Percentiles rank a stretch among this genome's conserved stretches.
Conservation (phyloP, 2,113 vertebrate genomes). For the cattle (Bos taurus) region DNA sequence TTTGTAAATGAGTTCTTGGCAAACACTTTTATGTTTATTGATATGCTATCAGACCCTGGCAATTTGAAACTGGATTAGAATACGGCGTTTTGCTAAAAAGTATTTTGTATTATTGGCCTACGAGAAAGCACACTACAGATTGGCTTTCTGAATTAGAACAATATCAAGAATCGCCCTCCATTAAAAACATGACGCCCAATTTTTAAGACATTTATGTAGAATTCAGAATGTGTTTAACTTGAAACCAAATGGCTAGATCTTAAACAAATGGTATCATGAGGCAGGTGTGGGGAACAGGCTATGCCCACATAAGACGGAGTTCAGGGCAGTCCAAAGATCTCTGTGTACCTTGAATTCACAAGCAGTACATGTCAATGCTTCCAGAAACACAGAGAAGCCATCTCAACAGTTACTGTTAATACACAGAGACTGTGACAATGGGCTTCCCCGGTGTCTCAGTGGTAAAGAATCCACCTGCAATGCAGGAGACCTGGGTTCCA, state of each 20-base stretch:
- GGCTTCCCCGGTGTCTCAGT: background rate
- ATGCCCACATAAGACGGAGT: background rate
- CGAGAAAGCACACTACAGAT: background rate
- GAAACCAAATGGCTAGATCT: background rate
- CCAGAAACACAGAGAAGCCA: background rate
- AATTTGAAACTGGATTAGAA: constrained; percentile 49
- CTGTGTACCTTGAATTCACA: background rate
- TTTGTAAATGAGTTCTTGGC: background rate
- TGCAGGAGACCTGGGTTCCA: background rate
- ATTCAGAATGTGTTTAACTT: background rate
- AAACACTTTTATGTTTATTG: constrained; percentile 20
- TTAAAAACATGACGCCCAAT: background rate
- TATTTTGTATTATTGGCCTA: constrained; percentile 30
- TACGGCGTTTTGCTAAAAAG: background rate
- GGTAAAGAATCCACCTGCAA: background rate
- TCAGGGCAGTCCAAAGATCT: constrained; percentile 16
- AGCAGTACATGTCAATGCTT: background rate
- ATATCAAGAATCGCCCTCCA: background rate
- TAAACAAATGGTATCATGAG: background rate
- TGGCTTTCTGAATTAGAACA: constrained; percentile 37
- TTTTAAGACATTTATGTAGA: background rate
- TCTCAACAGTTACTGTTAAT: background rate
- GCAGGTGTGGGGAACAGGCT: background rate
- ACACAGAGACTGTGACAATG: constrained; percentile 15
- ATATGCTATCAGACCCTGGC: constrained; percentile 14